These are phyloP conservation scores for Zaprionus camerounensis DNA, from an alignment of 1,140 invertebrate species.

Conservation along the genomic window DNA sequence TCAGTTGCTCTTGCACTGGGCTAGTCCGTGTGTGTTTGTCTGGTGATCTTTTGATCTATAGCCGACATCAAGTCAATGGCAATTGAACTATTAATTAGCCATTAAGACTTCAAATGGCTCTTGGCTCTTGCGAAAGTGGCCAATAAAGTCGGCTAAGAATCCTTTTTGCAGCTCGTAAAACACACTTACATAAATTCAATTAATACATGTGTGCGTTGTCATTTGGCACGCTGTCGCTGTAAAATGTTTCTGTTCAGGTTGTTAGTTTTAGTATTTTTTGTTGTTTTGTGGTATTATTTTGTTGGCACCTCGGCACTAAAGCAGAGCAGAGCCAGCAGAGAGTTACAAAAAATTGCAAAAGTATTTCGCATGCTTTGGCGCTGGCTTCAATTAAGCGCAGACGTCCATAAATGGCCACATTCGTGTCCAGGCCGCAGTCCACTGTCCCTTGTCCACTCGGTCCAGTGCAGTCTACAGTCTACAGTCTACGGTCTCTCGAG, in stretches of 20 bases:
- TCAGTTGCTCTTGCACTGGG: conserved; percentile 17
- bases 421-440: conserved; percentile 28
- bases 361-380: conserved; percentile 73
- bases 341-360: conserved; percentile 58
- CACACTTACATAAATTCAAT: conserved; percentile 66
- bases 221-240: conserved; percentile 38
- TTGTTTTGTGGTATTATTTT: conserved; percentile 31
- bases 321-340: conserved; percentile 9
- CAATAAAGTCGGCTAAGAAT: neutral
- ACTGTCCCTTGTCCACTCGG: neutral
- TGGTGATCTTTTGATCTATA: conserved; percentile 62
- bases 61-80: conserved; percentile 50
- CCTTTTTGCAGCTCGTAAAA: neutral
- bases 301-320: conserved; percentile 60
- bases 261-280: conserved; percentile 14
- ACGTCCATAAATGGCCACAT: conserved; percentile 74
- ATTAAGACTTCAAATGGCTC: neutral
- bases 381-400: conserved; percentile 77
- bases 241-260: conserved; percentile 34
- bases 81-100: conserved; percentile 49
- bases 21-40: conserved; percentile 21
- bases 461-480: conserved; percentile 18
- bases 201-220: conserved; percentile 65
- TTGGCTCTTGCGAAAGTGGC: conserved; percentile 13
- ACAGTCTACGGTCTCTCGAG: conserved; percentile 6